Evolutionary conservation across 2,113 vertebrate species (phyloP).

Genomic region (Ranitomeya imitator): DNA sequence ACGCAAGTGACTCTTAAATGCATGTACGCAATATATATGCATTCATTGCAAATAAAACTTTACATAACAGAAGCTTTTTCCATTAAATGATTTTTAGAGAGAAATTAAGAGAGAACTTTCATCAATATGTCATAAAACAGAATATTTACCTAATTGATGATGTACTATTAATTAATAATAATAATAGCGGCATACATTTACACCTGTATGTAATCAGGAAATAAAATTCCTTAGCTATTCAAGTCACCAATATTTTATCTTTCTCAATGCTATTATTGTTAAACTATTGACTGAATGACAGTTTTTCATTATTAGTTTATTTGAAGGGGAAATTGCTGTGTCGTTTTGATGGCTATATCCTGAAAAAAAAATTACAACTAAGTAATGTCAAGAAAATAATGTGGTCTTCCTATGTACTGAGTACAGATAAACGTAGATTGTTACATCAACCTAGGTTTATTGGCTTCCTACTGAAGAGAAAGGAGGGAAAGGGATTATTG

Average conservation of each 20-base stretch:
- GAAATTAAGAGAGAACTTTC: too few relatives aligned
- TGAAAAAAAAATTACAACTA: slow-evolving; percentile 3
- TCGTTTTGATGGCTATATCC: slow-evolving; percentile 30
- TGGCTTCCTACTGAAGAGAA: slow-evolving; percentile 14
- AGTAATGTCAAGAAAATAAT: slow-evolving; percentile 12
- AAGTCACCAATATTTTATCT: background rate
- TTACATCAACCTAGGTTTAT: slow-evolving; percentile 10
- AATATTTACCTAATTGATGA: too few relatives aligned
- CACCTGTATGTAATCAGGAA: background rate
- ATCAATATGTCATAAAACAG: too few relatives aligned
- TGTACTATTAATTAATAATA: too few relatives aligned
- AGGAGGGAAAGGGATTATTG: slow-evolving; percentile 3
- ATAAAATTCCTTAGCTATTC: background rate
- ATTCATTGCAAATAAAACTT: too few relatives aligned
- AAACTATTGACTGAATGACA: background rate
- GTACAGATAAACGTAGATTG: background rate
- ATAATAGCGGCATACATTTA: too few relatives aligned
- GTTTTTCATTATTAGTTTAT: background rate
- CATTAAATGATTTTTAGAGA: too few relatives aligned
- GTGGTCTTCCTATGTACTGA: background rate
- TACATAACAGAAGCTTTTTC: too few relatives aligned
- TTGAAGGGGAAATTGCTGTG: slow-evolving; percentile 7
- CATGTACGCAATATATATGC: too few relatives aligned
- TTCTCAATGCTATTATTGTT: background rate
- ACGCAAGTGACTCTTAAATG: too few relatives aligned